These are phyloP conservation scores for Epistrophe eligans DNA, from an alignment of 2,888 invertebrate species.

Conservation along the genomic window DNA sequence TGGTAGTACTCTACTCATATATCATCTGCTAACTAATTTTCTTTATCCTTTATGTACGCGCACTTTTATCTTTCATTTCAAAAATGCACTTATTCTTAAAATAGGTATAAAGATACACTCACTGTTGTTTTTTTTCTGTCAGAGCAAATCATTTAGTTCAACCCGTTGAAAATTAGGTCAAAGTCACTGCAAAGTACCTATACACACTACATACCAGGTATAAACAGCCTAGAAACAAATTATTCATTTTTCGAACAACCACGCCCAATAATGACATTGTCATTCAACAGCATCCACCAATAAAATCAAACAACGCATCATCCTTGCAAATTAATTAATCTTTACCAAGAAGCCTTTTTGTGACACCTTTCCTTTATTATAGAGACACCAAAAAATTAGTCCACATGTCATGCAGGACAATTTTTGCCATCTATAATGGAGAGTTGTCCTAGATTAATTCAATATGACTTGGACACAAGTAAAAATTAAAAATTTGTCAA, in stretches of 20 bases:
- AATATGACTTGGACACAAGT: not conserved
- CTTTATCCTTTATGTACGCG: not conserved
- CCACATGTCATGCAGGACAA: not conserved
- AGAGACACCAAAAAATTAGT: not conserved
- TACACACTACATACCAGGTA: not conserved
- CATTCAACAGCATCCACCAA: conserved; percentile 56
- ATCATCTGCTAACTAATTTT: not conserved
- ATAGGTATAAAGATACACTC: not conserved
- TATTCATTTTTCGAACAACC: conserved; percentile 40
- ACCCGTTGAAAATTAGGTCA: conserved; percentile 45
- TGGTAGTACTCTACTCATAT: not conserved
- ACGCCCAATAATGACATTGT: conserved; percentile 63
- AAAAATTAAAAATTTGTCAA: not conserved
- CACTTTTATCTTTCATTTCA: not conserved
- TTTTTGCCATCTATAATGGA: not conserved
- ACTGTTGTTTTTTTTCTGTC: not conserved
- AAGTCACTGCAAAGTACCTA: conserved; percentile 43
- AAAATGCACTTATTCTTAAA: not conserved
- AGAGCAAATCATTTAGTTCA: conserved; percentile 1
- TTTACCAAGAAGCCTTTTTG: not conserved
- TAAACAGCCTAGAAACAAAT: conserved; percentile 19
- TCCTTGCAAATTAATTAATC: conserved; percentile 20
- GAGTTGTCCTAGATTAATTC: not conserved
- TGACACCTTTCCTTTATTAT: not conserved
- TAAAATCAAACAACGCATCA: conserved; percentile 37